phyloP scores from a whole-genome alignment of 1,140 invertebrate species.

The Hycleus phaleratus region DNA sequence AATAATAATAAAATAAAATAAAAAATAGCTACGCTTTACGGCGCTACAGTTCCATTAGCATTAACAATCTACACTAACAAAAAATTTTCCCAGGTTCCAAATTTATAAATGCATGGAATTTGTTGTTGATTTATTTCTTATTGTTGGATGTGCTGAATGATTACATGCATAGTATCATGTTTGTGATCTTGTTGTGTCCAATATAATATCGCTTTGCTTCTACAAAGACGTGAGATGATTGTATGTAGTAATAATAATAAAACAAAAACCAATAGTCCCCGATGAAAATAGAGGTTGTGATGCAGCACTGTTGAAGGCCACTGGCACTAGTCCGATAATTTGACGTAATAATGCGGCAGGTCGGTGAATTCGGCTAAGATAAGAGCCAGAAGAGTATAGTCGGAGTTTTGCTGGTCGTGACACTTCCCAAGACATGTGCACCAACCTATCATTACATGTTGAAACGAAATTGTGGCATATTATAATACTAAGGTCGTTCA shows the following conservation, averaged over 20 bases:
- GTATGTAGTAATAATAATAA: slow-evolving; percentile 7
- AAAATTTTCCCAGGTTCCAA: too few relatives aligned
- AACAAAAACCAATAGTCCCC: slow-evolving; percentile 14
- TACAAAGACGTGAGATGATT: too few relatives aligned
- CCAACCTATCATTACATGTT: slow-evolving; percentile 32
- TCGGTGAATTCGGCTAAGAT: slow-evolving; percentile 20
- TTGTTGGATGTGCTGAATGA: too few relatives aligned
- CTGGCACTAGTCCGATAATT: slow-evolving; percentile 21
- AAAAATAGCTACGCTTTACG: too few relatives aligned
- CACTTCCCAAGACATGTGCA: slow-evolving; percentile 26
- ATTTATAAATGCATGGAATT: too few relatives aligned
- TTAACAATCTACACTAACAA: too few relatives aligned
- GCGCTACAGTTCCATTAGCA: too few relatives aligned
- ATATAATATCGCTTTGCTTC: too few relatives aligned
- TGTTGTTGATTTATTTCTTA: too few relatives aligned
- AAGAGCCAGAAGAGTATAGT: slow-evolving; percentile 3
- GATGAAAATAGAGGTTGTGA: slow-evolving; percentile 20
- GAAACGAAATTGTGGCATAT: slow-evolving; percentile 32
- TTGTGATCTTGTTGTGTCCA: too few relatives aligned
- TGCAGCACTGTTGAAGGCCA: slow-evolving; percentile 20
- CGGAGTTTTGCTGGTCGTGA: slow-evolving; percentile 21
- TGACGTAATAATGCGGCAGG: slow-evolving; percentile 23
- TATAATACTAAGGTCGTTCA: slow-evolving; percentile 24
- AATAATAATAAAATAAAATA: too few relatives aligned
- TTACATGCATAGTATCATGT: too few relatives aligned